A percentile compares a stretch with the other conserved stretches of the same genome.
phyloP scores from a whole-genome alignment of 1,140 invertebrate species.

The Dreissena rostriformis region DNA sequence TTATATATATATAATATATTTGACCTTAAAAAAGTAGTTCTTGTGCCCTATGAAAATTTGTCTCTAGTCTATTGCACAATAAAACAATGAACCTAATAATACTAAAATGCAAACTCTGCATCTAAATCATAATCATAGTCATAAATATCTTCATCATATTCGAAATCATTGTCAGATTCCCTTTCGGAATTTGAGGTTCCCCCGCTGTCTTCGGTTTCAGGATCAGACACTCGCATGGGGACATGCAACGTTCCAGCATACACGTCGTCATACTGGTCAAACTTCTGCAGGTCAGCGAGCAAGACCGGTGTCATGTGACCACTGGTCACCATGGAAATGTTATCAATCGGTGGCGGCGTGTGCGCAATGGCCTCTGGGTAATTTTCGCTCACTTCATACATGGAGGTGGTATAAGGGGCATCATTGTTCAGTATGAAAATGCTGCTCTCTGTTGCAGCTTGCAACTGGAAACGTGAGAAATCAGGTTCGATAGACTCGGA shows the following conservation, averaged over 20 bases:
- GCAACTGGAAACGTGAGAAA: slow-evolving; percentile 73
- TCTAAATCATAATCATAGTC: slow-evolving; percentile 76
- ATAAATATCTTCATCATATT: slow-evolving; percentile 80
- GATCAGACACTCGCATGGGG: slow-evolving; percentile 71
- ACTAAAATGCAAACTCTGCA: slow-evolving; percentile 69
- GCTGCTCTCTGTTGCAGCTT: slow-evolving; percentile 69
- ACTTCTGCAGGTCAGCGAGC: slow-evolving; percentile 63
- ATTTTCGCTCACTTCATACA: slow-evolving; percentile 74
- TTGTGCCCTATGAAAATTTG: not conserved
- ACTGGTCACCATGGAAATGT: slow-evolving; percentile 74
- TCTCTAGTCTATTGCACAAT: not conserved
- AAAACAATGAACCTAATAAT: not conserved
- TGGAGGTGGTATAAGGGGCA: slow-evolving; percentile 75
- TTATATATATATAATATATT: no score
- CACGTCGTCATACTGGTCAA: slow-evolving; percentile 75
- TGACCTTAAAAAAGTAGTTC: not conserved
- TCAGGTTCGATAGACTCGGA: slow-evolving; percentile 61
- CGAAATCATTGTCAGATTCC: slow-evolving; percentile 77
- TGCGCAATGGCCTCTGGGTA: slow-evolving; percentile 71
- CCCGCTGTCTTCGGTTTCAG: slow-evolving; percentile 75
- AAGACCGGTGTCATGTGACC: slow-evolving; percentile 66
- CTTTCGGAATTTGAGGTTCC: slow-evolving; percentile 70
- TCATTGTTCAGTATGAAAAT: slow-evolving; percentile 77
- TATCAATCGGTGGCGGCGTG: slow-evolving; percentile 77
- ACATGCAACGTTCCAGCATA: slow-evolving; percentile 75